A percentile compares a stretch with the other conserved stretches of the same genome.
Evolutionary conservation across 2,113 vertebrate species (phyloP).

Genomic region (Barnardius zonarius): DNA sequence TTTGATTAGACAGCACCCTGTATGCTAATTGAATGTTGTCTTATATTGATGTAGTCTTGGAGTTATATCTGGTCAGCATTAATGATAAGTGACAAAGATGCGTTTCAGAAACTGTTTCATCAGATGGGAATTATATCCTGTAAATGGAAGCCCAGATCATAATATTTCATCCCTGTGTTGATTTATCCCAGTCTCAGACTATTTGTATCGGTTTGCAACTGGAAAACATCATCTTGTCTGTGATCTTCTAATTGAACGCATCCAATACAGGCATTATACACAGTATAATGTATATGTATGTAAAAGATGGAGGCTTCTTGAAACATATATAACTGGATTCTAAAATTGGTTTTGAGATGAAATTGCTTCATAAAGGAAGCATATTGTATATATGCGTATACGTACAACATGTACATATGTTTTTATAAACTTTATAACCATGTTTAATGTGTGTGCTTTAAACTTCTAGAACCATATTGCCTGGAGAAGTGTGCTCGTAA

Average conservation of each 20-base stretch:
- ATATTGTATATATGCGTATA: not conserved
- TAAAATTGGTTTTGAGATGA: not conserved
- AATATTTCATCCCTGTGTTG: constrained; percentile 38
- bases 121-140: constrained; percentile 18
- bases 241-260: not conserved
- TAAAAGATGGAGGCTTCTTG: not conserved
- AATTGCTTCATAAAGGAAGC: not conserved
- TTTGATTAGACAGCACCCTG: not conserved
- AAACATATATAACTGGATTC: not conserved
- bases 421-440: constrained; percentile 5
- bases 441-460: not conserved
- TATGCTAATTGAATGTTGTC: constrained; percentile 51
- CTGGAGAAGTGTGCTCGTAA: not conserved
- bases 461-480: constrained; percentile 15
- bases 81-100: constrained; percentile 30
- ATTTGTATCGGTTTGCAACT: not conserved
- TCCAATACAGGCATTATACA: not conserved
- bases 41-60: constrained; percentile 31
- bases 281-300: not conserved
- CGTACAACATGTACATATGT: not conserved
- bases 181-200: not conserved
- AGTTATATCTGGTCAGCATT: constrained; percentile 35
- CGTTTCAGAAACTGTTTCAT: not conserved
- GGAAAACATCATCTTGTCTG: not conserved
- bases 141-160: not conserved